Base-by-base conservation (phyloP, 2,113 vertebrate genomes). In the Datnioides undecimradiatus region DNA sequence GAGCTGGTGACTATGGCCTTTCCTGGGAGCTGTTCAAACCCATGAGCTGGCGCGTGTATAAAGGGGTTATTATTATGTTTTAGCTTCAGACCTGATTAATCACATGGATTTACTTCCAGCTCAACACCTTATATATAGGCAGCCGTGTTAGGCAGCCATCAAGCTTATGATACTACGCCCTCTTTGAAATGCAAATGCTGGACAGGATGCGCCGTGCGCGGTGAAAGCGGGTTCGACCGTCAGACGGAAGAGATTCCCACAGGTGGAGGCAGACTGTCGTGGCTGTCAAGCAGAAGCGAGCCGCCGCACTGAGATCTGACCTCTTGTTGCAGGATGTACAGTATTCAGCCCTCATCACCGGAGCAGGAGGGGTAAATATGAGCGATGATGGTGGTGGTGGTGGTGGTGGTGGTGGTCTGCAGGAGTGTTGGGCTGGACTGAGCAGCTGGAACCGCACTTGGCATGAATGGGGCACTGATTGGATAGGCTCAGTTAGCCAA, bases 21-120 rank as follows among this genome's bases (percentile, higher is more conserved):
- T 92, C 87, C 75, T 34, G 79, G n/a, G 86, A 85, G 92, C 91
- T 90, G 90, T 90, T 92, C 88, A 83, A 94, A 85, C 91, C 91
- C 88, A 90, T 87, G 90, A 90, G 88, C 91, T 88, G 81, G 81
- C 86, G 68, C 92, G 92, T 94, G 94, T 94, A 93, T 92, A 93
- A 93, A 93, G 88, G 91, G 91, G 90, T 92, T 93, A 94, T 93
- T 93, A 93, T 94, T 92, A 94, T 93, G 91, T 93, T 94, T 94
- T 89, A 93, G 92, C 93, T 90, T 91, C 88, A 91, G 88, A 92
- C 82, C 90, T 91, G 92, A 94, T 94, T 92, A 92, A 94, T 94
- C 91, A 88, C 85, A 67, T 40, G 84, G 91, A 91, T 93, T 93
- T 93, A 91, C 88, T 91, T 79, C 55, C 80, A 84, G 83, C 88